phyloP scores from a whole-genome alignment of 2,113 vertebrate species.

The Atrichornis clamosus region DNA sequence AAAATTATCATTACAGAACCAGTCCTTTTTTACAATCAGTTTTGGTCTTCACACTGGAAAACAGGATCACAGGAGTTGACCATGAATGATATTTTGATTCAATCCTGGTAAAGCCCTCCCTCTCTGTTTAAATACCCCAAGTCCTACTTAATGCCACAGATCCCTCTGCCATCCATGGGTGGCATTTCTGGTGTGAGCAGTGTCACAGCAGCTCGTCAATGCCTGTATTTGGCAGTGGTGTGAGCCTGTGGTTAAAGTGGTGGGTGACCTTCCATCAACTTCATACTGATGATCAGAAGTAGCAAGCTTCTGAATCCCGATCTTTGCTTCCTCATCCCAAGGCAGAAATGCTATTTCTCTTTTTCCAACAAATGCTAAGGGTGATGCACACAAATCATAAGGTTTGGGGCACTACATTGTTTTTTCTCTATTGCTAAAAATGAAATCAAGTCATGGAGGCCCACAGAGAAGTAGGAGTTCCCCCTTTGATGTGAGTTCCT shows the following conservation, averaged over 20 bases:
- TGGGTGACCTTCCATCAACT: neutral
- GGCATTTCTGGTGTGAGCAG: neutral
- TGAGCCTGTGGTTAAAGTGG: neutral
- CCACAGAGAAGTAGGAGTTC: neutral
- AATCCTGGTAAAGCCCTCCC: neutral
- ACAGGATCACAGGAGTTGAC: neutral
- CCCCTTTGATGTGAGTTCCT: neutral
- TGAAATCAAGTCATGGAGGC: neutral
- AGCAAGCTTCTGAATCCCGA: neutral
- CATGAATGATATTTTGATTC: rapidly evolving
- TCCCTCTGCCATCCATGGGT: neutral
- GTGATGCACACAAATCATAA: neutral
- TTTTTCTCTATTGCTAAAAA: neutral
- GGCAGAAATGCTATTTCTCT: neutral
- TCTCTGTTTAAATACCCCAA: neutral
- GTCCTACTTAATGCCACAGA: neutral
- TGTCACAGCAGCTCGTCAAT: neutral
- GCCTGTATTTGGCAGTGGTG: neutral
- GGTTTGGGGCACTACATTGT: neutral
- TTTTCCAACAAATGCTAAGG: neutral
- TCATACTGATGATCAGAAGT: neutral
- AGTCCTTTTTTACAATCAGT: neutral
- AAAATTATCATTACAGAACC: neutral
- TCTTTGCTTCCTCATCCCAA: neutral
- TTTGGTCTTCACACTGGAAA: neutral